These are phyloP conservation scores for Haliaeetus leucogaster DNA, from an alignment of 2,113 vertebrate genomes.

Conservation along the genomic window DNA sequence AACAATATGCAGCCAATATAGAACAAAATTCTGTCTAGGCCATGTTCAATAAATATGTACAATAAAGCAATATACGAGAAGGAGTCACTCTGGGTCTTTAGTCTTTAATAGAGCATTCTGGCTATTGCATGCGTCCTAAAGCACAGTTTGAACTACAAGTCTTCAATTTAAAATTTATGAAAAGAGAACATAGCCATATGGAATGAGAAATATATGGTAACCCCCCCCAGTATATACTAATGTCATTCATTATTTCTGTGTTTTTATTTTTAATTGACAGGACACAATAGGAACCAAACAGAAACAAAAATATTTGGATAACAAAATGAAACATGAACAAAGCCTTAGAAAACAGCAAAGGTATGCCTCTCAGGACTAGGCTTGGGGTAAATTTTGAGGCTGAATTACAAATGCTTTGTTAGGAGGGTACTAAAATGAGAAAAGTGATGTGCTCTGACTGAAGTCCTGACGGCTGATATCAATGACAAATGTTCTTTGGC, in stretches of 20 bases:
- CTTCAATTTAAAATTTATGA: neutral
- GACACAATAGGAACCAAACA: neutral
- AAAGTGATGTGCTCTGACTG: neutral
- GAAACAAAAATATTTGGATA: neutral
- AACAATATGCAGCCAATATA: neutral
- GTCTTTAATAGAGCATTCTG: neutral
- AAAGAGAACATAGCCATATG: neutral
- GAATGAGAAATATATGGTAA: neutral
- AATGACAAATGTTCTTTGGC: neutral
- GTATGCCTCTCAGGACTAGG: neutral
- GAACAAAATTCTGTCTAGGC: neutral
- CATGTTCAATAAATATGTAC: neutral
- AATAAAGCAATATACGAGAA: neutral
- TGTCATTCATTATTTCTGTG: neutral
- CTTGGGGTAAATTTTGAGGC: neutral
- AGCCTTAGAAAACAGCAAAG: neutral
- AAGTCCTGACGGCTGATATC: neutral
- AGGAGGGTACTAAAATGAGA: neutral
- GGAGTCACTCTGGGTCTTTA: neutral
- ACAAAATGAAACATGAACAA: neutral
- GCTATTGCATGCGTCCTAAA: neutral
- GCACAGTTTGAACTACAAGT: neutral
- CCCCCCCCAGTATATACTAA: neutral
- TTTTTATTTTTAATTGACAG: neutral
- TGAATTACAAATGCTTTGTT: neutral